Evolutionary conservation across 2,113 vertebrate species (phyloP).

Genomic region (Ondatra zibethicus): DNA sequence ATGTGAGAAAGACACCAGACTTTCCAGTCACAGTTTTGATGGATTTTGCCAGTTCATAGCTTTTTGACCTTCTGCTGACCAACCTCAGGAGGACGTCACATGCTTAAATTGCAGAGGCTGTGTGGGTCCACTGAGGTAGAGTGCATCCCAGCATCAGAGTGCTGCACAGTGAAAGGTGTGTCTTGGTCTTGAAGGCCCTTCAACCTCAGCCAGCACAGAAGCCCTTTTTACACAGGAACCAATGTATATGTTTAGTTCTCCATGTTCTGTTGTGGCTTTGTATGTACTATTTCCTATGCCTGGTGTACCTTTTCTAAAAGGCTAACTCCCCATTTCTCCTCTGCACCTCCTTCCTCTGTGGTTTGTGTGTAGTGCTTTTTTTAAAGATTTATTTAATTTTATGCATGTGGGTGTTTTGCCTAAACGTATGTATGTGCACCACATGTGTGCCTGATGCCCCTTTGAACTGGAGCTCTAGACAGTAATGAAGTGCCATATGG

Average conservation of each 20-base stretch:
- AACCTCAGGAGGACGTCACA: background rate
- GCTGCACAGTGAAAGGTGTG: too few species aligned
- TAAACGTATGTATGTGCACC: background rate
- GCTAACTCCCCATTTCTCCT: background rate
- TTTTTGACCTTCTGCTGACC: background rate
- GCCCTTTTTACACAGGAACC: background rate
- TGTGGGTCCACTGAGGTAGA: background rate
- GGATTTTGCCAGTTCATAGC: background rate
- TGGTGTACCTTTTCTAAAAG: background rate
- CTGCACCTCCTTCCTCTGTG: background rate
- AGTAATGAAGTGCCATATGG: background rate
- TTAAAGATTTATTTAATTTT: background rate
- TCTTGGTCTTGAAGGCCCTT: background rate
- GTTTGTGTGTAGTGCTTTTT: background rate
- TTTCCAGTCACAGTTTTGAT: background rate
- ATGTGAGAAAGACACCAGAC: background rate
- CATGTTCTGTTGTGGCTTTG: background rate
- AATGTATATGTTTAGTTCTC: background rate
- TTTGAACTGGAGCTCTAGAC: background rate
- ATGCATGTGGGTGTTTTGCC: background rate
- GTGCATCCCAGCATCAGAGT: background rate
- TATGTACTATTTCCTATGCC: background rate
- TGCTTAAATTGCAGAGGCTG: background rate
- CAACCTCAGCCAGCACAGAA: background rate
- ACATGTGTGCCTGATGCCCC: background rate